Evolutionary conservation across 2,888 invertebrate genomes (phyloP), one percentile per base, ranked within the genome.

Genomic region (Plutella xylostella): DNA sequence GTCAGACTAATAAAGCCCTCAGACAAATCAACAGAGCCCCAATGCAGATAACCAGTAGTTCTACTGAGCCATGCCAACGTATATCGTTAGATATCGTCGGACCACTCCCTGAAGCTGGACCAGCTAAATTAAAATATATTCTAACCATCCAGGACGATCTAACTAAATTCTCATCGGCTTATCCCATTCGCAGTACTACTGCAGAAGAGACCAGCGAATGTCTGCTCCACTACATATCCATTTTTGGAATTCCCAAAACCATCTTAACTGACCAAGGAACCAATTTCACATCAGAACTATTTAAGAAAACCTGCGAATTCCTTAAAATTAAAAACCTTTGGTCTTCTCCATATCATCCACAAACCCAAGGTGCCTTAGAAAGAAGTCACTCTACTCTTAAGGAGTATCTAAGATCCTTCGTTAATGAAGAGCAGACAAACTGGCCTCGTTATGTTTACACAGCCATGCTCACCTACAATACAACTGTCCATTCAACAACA

Each of bases 221-320:
- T 3, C 28, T 40, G 6, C 4, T 40, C 11, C 40, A 18, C n/a
- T 40, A 25, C 11, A 28, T 40, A 11, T 28, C 42, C 3, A 11
- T 20, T 1, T 42, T 42, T 31, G 42, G 42, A 4, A 31, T 42
- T 14, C 33, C 42, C 12, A 42, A 42, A 42, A 5, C 17, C 15
- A 42, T 42, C 18, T n/a, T 42, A 7, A 40, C 40, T 11, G 40
- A 40, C n/a, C 28, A 40, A 28, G 40, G 40, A 2, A 40, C 53
- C 5, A 55, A 65, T 34, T 66, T 68, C 43, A 58, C 49, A 4
- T 57, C 60, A 3, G 46, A 62, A 2, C 18, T 64, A 18, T 48
- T 65, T 5, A 55, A 55, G 50, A 49, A 61, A 47, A 12, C 53
- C 53, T 43, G 55, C 56, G 6, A 54, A 59, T 53, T 53, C 11